Conservation (phyloP, 1,140 invertebrate species). For the Hormaphis cornu region DNA sequence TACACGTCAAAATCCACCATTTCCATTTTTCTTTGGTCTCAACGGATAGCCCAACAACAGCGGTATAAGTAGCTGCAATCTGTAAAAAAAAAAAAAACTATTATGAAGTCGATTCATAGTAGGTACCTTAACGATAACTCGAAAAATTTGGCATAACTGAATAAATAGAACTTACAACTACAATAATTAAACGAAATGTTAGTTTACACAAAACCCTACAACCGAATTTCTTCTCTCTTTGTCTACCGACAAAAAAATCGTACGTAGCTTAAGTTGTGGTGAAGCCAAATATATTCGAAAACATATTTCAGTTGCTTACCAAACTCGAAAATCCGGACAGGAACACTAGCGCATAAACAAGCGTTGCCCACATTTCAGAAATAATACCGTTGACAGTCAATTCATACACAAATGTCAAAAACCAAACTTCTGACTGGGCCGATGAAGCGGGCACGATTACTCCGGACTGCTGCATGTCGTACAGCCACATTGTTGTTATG, state of each 20-base stretch:
- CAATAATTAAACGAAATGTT: too few species aligned
- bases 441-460: neutral
- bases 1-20: slow-evolving; percentile 43
- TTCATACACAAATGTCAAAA: slow-evolving; percentile 45
- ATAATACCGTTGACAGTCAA: slow-evolving; percentile 39
- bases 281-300: neutral
- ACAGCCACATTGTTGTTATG: slow-evolving; percentile 42
- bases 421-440: slow-evolving; percentile 42
- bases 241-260: too few species aligned
- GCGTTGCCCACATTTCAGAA: slow-evolving; percentile 42
- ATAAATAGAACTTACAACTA: too few species aligned
- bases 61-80: slow-evolving; percentile 45
- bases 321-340: slow-evolving; percentile 46
- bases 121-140: too few species aligned
- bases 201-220: too few species aligned
- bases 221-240: too few species aligned
- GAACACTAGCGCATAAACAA: slow-evolving; percentile 43
- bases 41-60: slow-evolving; percentile 43
- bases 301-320: slow-evolving; percentile 40
- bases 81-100: slow-evolving; percentile 39
- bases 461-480: slow-evolving; percentile 35
- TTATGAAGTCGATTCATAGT: neutral
- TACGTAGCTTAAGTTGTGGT: too few species aligned
- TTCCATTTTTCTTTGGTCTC: slow-evolving; percentile 42
- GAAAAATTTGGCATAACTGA: too few species aligned